Evolutionary conservation across 2,888 invertebrate species (phyloP), one percentile per base, ranked within the genome.

Genomic region (Idaea dimidiata): DNA sequence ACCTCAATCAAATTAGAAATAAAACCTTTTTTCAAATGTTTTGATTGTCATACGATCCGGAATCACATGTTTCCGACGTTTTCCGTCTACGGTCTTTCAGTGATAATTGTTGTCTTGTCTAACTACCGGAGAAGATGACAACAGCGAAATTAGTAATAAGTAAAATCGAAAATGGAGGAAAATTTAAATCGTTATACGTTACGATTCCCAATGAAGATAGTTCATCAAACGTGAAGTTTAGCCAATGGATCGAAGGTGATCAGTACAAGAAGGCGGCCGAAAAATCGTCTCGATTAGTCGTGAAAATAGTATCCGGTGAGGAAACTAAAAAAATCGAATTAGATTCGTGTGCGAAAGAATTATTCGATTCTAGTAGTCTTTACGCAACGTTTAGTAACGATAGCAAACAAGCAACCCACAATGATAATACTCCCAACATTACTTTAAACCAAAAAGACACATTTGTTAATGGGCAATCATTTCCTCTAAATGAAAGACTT

Each of bases 91-190:
- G 63, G 68, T 61, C 60, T 67, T 61, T 65, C 66, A 64, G 16
- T 55, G 17, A 24, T 24, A 3, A 24, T 3, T 43, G 10, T 43
- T 43, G 43, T 43, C 8, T 43, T 43, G 43, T 43, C 43, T n/a
- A n/a, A 43, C 43, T 43, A 43, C 10, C 43, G 70, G 68, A 59
- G 78, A 88, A 82, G 71, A 93, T 93, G 93, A 85, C 88, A 82
- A 82, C 76, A 65, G 73, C 83, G 69, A 93, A 88, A 83, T 76
- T 93, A 83, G 80, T 88, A 76, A 84, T 93, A 76, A 86, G 86
- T 73, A 92, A 88, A 88, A 86, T 84, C 77, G 91, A 88, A 74
- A 78, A 82, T 69, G 87, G 82, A 58, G 71, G 76, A 74, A 81
- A 82, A 77, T 86, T 81, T 72, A 85, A 89, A 82, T 85, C 82